Base-by-base conservation (phyloP, 2,797 vertebrate species). In the Danio kyathit region DNA sequence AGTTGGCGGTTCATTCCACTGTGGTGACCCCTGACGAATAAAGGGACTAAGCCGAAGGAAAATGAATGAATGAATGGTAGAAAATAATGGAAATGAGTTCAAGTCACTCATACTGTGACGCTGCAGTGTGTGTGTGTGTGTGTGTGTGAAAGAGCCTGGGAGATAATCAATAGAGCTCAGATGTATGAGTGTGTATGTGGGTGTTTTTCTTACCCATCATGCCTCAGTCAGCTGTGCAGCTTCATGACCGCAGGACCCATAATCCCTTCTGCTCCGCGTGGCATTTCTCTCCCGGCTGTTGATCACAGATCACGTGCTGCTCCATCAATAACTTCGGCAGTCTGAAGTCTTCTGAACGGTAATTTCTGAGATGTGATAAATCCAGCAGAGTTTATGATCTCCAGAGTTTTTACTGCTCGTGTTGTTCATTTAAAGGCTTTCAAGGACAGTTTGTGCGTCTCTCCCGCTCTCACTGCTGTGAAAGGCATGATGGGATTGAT, bases 101-200 rank as follows among this genome's bases (percentile, higher is more conserved):
- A n/a, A n/a, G 29, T 29, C 29, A 29, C 29, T 29, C 29, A 29
- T 29, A 29, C 1, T 29, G 29, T 29, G 29, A 29, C 29, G 29
- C 29, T 29, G 3, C 14, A 0, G 51, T 0, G 7, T 9, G 7
- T 17, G 3, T 9, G 19, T 59, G 59, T 13, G 21, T 29, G 41
- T 7, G 61, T 8, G 41, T 7, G 40, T 70, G 29, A 73, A 59
- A 46, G 52, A 44, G 71, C 71, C 71, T 73, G 71, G 54, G 71
- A 73, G 48, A 19, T 17, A 74, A 84, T 84, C 76, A 75, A 82
- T 84, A 82, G 54, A 13, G 49, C 21, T 79, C 83, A 67, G 67
- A 77, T 72, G 52, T 69, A 38, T 82, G 69, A 64, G 54, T 43
- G 65, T 16, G 19, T 61, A 14, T 43, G 38, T 38, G 60, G 38